A percentile compares a stretch with the other conserved stretches of the same genome.
Evolutionary conservation across 1,140 invertebrate genomes (phyloP).

Genomic region (Euura lappo): DNA sequence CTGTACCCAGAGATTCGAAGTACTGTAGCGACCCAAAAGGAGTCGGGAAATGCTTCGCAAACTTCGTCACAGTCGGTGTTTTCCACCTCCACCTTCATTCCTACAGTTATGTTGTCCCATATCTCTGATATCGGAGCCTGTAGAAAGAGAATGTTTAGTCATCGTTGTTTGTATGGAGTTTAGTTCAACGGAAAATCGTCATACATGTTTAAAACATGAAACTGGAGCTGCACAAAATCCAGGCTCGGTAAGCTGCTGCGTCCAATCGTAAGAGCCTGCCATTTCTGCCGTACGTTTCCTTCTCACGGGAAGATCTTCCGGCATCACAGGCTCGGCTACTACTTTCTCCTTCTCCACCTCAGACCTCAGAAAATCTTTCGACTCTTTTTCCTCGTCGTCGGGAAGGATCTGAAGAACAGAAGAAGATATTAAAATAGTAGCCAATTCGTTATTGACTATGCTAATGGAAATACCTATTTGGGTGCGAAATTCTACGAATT

Average conservation of each 20-base stretch:
- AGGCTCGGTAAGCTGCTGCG: slow-evolving; percentile 74
- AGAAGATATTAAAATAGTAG: no score
- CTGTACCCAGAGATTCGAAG: slow-evolving; percentile 91
- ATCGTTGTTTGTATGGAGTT: background rate
- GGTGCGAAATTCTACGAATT: no score
- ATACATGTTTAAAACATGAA: slow-evolving; percentile 86
- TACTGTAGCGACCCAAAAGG: slow-evolving; percentile 95
- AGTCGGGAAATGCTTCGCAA: slow-evolving; percentile 78
- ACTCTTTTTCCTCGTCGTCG: background rate
- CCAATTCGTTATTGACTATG: no score
- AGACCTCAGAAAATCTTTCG: background rate
- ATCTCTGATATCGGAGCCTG: slow-evolving; percentile 87
- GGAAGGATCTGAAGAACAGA: background rate
- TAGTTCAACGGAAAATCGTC: slow-evolving; percentile 29
- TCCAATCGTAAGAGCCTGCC: slow-evolving; percentile 83
- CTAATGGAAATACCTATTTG: no score
- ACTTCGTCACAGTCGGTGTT: slow-evolving; percentile 87
- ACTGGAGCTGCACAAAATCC: slow-evolving; percentile 87
- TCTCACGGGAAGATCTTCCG: slow-evolving; percentile 57
- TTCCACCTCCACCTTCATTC: slow-evolving; percentile 95
- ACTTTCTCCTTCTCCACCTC: slow-evolving; percentile 40
- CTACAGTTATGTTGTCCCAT: slow-evolving; percentile 92
- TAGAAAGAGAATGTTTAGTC: slow-evolving; percentile 11
- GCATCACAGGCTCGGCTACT: slow-evolving; percentile 48
- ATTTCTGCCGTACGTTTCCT: slow-evolving; percentile 65